Base-by-base conservation (phyloP, 2,797 vertebrate species). In the Eremophila alpestris region DNA sequence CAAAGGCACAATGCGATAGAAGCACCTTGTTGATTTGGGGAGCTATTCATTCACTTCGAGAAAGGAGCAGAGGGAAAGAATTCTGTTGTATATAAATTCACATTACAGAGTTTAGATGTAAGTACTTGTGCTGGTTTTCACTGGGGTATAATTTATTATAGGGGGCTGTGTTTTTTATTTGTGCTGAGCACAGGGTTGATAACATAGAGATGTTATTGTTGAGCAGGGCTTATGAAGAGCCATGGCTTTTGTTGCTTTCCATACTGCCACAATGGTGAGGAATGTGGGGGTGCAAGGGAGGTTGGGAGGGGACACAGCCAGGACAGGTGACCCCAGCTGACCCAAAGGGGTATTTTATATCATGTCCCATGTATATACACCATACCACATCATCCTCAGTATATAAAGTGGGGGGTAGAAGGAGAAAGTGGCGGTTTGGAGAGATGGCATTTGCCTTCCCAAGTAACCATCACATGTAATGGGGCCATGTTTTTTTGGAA, bases 241-340 rank as follows among this genome's bases (percentile, higher is more conserved):
- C 26, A 48, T 48, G 26, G n/a, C 41, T 15, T 81, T 32, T 58
- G 48, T 46, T 41, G 18, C 32, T 55, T 68, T 34, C 10, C 0
- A 0, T 11, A 81, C 22, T 62, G 30, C 18, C 48, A 48, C 0
- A 0, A 19, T 68, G 36, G 55, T 0, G 1, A 75, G 13, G 30
- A 36, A 23, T 32, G 16, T 60, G 16, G 49, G 34, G 12, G 10
- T 60, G 22, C 34, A 20, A 16, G 41, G 22, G 11, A 60, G 19
- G 13, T 0, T 34, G 15, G 21, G 30, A 54, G 34, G 18, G 59
- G 30, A 41, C 21, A 67, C 5, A 22, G 48, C 17, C 20, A 16
- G 46, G 40, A 54, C 24, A 54, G 12, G 18, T 54, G 34, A 81
- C 12, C 11, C 14, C 8, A 32, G 16, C 10, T 52, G 46, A 30